These are phyloP conservation scores for Eurystomus gularis DNA, from an alignment of 2,113 vertebrate species.

Conservation along the genomic window DNA sequence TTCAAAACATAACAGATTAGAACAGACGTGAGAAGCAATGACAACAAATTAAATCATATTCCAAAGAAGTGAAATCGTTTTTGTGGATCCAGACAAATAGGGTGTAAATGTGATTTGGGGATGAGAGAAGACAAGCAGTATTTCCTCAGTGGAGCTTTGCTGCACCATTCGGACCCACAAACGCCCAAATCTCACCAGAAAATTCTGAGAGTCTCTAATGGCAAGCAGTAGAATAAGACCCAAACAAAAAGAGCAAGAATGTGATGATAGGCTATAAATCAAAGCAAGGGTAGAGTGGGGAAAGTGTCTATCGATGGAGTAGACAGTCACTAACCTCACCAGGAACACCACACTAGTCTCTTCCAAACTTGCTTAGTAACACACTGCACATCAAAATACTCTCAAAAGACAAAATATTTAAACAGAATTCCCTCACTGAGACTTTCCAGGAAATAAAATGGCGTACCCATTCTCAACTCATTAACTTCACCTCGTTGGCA, in stretches of 20 bases:
- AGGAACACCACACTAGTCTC: background rate
- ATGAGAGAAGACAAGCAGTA: background rate
- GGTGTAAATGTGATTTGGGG: fast-evolving
- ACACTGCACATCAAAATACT: background rate
- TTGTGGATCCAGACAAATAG: background rate
- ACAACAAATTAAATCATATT: background rate
- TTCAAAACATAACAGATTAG: background rate
- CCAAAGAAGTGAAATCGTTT: background rate
- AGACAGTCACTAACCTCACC: background rate
- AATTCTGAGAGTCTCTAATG: background rate
- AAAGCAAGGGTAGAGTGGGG: fast-evolving
- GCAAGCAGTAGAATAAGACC: background rate
- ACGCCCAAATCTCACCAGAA: background rate
- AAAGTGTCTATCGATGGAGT: fast-evolving
- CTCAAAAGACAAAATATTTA: background rate
- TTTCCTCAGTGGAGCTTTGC: background rate
- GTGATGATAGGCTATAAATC: background rate
- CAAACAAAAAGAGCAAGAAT: background rate
- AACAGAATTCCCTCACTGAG: background rate
- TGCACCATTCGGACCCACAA: background rate
- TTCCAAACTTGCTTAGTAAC: background rate
- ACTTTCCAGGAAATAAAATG: background rate
- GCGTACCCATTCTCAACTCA: too few species aligned
- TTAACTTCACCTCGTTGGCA: background rate
- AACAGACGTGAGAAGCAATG: background rate